Base-by-base conservation (phyloP, 2,888 invertebrate genomes). In the Neoaliturus tenellus region DNA sequence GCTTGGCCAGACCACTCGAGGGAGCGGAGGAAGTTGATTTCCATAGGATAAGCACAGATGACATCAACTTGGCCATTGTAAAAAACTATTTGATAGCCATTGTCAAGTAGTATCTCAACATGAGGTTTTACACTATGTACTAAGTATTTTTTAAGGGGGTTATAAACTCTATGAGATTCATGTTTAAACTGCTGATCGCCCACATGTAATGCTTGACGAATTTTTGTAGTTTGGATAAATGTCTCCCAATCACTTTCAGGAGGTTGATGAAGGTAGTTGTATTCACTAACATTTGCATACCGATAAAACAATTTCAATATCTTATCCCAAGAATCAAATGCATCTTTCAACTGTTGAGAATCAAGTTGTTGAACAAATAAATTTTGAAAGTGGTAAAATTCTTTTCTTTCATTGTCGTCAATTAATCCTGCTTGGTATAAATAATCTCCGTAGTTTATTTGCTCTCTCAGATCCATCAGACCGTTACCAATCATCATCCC, bases 1-100 rank as follows among this genome's bases (percentile, higher is more conserved):
- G 92, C 92, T 0, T 94, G 91, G 0, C 92, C 94, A 28, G 91
- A 92, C 91, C 96, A 97, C 71, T 94, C 92, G 0, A 97, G 91
- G 81, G 94, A 92, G 86, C 93, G 92, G 44, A 98, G 91, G 89
- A 96, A 97, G 89, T 95, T 95, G 23, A 95, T 93, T 0, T 97
- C 97, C 80, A 97, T 89, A 0, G 97, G 97, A 90, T 97, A 96
- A 0, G 97, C 97, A 0, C 98, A 96, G 86, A 98, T 97, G 20
- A 98, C 95, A 90, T 98, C 98, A 86, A 98, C 90, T 89, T 98
- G 98, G 0, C 98, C 98, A 89, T 95, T 97, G 90, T 98, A 98
- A 85, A 98, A 93, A 71, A 98, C 92, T 14, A 97, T 93, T 89
- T 92, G 92, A 88, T 95, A 95, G 10, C 51, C 51, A 87, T 93